Evolutionary conservation across 2,797 vertebrate species (phyloP).

Genomic region (Crax fasciolata): DNA sequence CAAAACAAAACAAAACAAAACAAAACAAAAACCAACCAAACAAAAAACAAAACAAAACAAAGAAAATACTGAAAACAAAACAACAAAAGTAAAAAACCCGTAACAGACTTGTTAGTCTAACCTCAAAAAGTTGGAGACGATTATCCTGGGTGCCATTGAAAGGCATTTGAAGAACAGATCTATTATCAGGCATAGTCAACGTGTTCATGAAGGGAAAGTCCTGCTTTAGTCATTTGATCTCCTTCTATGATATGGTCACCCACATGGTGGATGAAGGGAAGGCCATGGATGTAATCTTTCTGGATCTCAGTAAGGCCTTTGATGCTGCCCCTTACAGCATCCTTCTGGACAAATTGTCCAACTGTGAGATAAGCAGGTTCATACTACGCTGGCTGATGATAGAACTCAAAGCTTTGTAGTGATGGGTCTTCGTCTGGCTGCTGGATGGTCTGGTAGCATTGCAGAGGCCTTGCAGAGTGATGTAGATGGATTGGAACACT

Average conservation of each 20-base stretch:
- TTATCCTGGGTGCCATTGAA: neutral
- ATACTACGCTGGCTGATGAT: neutral
- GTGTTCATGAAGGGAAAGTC: neutral
- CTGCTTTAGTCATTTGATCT: neutral
- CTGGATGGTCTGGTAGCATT: neutral
- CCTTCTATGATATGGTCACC: neutral
- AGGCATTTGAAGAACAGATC: neutral
- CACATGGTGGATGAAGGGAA: neutral
- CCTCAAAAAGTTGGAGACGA: neutral
- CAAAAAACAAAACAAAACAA: neutral
- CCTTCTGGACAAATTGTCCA: neutral
- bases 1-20: neutral
- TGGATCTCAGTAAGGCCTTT: neutral
- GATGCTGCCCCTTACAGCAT: neutral
- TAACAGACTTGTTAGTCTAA: neutral
- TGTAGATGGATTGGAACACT: neutral
- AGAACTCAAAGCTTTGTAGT: neutral
- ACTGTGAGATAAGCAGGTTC: neutral
- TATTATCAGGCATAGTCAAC: neutral
- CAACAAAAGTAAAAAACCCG: neutral
- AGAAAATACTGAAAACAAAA: neutral
- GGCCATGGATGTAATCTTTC: neutral
- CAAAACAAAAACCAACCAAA: neutral
- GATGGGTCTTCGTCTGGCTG: neutral
- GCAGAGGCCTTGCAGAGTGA: no score